Base-by-base conservation (phyloP, 2,888 invertebrate genomes). In the Chrysina gloriosa region DNA sequence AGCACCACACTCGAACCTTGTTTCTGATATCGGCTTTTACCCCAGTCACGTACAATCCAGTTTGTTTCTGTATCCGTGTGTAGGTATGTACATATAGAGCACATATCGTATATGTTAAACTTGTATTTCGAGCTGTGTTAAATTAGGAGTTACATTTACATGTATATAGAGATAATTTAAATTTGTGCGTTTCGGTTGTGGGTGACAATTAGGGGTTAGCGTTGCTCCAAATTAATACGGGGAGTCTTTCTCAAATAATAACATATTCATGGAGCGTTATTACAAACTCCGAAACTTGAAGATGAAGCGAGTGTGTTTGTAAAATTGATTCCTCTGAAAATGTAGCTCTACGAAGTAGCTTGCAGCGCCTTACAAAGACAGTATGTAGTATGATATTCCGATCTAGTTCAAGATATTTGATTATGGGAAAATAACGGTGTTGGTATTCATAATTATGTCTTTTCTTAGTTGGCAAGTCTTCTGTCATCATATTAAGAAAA, bases 91-190 rank as follows among this genome's bases (percentile, higher is more conserved):
- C 11, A 39, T 16, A 31, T 21, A 36, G n/a, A n/a, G n/a, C 23
- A 56, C 39, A 58, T 36, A 58, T 29, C 27, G n/a, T n/a, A n/a
- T 45, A 45, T 19, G 21, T 45, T 45, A 25, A 39, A 16, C 39
- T 31, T 39, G 58, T 39, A 58, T 71, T 73, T 72, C 75, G 73
- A 77, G 75, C 75, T 75, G 76, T 75, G 77, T 75, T 76, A 77
- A 78, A 77, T 78, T 78, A 76, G 75, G 73, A 74, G 71, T 73
- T 69, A 69, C 72, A 73, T 76, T 76, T 76, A 75, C 75, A 73
- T 75, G 75, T 72, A 58, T 58, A 58, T 39, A 58, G 25, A 39
- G 58, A 58, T 58, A 58, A 58, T 58, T 58, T 70, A 67, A 74
- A 70, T 63, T 63, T 48, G 63, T 48, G 63, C 29, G 23, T 50